Conservation (phyloP, 2,113 vertebrate species). For the Colistium nudipinnis region DNA sequence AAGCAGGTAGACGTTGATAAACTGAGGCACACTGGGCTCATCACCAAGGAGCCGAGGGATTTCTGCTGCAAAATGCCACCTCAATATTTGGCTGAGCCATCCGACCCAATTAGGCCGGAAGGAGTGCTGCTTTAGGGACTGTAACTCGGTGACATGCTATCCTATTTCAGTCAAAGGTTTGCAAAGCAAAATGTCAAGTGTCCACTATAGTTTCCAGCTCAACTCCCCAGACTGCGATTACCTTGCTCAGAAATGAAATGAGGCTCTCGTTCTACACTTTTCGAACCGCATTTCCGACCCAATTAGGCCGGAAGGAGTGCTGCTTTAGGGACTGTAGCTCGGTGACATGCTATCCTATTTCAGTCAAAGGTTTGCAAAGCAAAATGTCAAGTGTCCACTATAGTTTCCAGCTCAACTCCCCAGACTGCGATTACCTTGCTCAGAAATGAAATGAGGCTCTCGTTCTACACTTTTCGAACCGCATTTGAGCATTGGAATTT, state of each 20-base stretch:
- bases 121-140: constrained; percentile 50
- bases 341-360: constrained; percentile 30
- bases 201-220: constrained; percentile 20
- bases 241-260: background rate
- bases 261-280: constrained; percentile 21
- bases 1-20: constrained; percentile 80
- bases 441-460: background rate
- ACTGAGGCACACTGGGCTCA: constrained; percentile 68
- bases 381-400: constrained; percentile 69
- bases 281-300: constrained; percentile 37
- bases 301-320: constrained; percentile 70
- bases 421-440: constrained; percentile 10
- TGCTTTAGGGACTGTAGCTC: constrained; percentile 35
- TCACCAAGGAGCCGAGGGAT: constrained; percentile 72
- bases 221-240: constrained; percentile 16
- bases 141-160: constrained; percentile 20
- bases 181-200: constrained; percentile 72
- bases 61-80: constrained; percentile 80
- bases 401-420: constrained; percentile 25
- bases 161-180: constrained; percentile 58
- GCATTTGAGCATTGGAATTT: constrained; percentile 2
- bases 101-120: constrained; percentile 71
- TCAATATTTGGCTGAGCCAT: constrained; percentile 64
- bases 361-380: constrained; percentile 61
- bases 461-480: constrained; percentile 26